Conservation (phyloP, 1,140 invertebrate genomes). For the Caenorhabditis briggsae region DNA sequence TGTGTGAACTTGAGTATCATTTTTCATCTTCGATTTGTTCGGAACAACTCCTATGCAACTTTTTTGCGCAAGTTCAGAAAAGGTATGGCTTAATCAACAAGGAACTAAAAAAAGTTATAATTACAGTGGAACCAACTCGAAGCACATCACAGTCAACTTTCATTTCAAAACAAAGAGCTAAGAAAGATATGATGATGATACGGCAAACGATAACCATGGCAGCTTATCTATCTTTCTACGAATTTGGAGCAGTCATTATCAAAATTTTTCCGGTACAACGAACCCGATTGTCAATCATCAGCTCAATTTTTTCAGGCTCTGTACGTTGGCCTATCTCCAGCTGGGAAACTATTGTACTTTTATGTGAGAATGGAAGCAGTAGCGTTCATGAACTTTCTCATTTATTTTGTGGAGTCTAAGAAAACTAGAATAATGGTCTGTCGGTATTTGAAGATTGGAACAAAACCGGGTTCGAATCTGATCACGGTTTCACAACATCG, state of each 20-base stretch:
- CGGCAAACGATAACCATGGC: not conserved
- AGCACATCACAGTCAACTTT: not conserved
- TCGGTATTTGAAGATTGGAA: not conserved
- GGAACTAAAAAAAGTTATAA: not conserved
- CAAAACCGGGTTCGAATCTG: not conserved
- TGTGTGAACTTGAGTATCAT: conserved; percentile 1
- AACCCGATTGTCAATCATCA: not conserved
- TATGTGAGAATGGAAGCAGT: not conserved
- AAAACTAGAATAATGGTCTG: not conserved
- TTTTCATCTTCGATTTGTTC: not conserved
- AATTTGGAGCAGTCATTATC: not conserved
- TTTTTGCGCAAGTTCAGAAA: not conserved
- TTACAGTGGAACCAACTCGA: not conserved
- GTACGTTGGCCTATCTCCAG: not conserved
- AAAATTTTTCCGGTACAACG: conserved; percentile 12
- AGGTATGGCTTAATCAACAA: not conserved
- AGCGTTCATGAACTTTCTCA: not conserved
- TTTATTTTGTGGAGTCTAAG: not conserved
- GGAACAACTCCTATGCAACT: not conserved
- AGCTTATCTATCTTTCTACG: not conserved
- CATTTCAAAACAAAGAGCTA: not conserved
- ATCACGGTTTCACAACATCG: not conserved
- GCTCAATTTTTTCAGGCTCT: not conserved
- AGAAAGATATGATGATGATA: not conserved
- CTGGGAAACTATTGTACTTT: not conserved